Base-by-base conservation (phyloP, 1,140 invertebrate genomes). In the Hycleus cichorii region DNA sequence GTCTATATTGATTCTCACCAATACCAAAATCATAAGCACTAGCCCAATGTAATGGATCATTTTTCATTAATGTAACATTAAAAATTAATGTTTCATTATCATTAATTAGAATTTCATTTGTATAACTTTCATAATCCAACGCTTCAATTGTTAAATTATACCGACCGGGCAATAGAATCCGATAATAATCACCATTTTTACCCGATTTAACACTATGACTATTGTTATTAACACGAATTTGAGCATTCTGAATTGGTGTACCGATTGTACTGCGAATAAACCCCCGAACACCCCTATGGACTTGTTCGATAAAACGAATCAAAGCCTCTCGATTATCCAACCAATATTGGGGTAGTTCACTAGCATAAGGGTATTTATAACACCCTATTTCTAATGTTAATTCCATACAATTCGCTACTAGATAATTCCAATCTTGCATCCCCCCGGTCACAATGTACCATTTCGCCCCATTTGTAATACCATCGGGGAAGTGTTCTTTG, bases 361-460 rank as follows among this genome's bases (percentile, higher is more conserved):
- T 74, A 3, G 83, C 82, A 18, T 74, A 73, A 0, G 96, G 96
- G 70, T 86, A 98, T 76, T 99, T 99, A 60, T 81, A 83, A 74
- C 97, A 99, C 24, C 95, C 90, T 48, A 98, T 75, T 75, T 99
- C 97, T 6, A 99, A 70, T 0, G 96, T 98, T 1, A 98, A 79
- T 74, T 98, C 96, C 78, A 97, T 90, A 67, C 90, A 93, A 67
- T 93, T 97, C 10, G 92, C 88, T 58, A 90, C 78, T 0, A 96
- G 62, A 71, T 99, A 99, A 77, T 97, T 98, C 85, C 91, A 99
- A 74, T 99, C 97, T 75, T 99, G 97, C 96, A 99, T 98, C 7
- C 96, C 95, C 0, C 94, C 91, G 0, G 83, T 77, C 1, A 96
- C 83, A 27, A 80, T 79, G 70, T 97, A 97, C 95, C 95, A 97